phyloP scores from a whole-genome alignment of 92 coral and sea anemone species.

The Palythoa grandis region DNA sequence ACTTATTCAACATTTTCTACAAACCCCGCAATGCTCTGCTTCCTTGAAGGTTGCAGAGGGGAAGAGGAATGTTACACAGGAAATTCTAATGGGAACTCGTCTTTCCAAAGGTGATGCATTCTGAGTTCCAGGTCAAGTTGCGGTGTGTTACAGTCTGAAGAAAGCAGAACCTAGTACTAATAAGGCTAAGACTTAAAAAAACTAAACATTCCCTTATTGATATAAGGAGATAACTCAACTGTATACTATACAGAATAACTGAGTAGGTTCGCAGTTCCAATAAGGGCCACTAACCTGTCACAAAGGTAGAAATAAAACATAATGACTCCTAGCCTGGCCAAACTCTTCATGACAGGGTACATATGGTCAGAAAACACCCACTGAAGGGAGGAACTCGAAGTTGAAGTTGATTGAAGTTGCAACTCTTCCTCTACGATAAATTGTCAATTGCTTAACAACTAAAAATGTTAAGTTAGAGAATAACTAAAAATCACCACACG shows the following conservation, averaged over 20 bases:
- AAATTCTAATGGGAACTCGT: no score
- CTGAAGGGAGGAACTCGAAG: constrained; percentile 83
- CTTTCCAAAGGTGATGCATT: no score
- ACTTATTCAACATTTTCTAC: no score
- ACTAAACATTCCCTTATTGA: no score
- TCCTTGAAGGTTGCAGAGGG: no score
- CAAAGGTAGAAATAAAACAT: constrained; percentile 92
- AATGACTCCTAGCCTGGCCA: constrained; percentile 88
- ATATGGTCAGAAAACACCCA: constrained; percentile 92
- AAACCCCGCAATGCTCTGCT: no score
- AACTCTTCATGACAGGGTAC: constrained; percentile 86
- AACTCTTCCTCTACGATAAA: constrained; percentile 67
- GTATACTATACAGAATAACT: background rate
- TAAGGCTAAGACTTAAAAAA: no score
- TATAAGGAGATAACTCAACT: background rate
- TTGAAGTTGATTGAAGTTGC: constrained; percentile 60
- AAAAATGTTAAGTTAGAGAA: background rate
- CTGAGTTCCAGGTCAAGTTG: no score
- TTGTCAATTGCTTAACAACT: background rate
- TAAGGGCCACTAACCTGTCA: constrained; percentile 74
- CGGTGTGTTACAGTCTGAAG: no score
- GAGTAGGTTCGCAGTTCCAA: background rate
- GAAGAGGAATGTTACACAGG: no score
- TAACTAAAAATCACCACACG: no score
- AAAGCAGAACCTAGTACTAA: no score